These are phyloP conservation scores for Ovis aries DNA, from an alignment of 2,113 vertebrate species.

Conservation along the genomic window ARS-UI_Ramb_v3.0 NC_056070.1:26292001-26292500, in stretches of 20 bases:
- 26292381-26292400: not conserved
- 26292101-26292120: slow-evolving; percentile 7
- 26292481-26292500: too few species aligned
- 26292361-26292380: not conserved
- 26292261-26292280: not conserved
- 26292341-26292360: not conserved
- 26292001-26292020: not conserved
- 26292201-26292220: not conserved
- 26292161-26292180: not conserved
- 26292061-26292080: not conserved
- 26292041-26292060: not conserved
- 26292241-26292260: not conserved
- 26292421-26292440: not conserved
- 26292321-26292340: not conserved
- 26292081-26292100: not conserved
- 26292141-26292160: not conserved
- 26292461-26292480: not conserved
- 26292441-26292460: not conserved
- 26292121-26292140: not conserved
- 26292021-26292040: not conserved
- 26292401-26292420: not conserved
- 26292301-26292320: not conserved
- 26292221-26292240: not conserved
- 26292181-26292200: not conserved
- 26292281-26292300: fast-evolving